Base-by-base conservation (phyloP, 2,113 vertebrate genomes). In the Bubo scandiacus region DNA sequence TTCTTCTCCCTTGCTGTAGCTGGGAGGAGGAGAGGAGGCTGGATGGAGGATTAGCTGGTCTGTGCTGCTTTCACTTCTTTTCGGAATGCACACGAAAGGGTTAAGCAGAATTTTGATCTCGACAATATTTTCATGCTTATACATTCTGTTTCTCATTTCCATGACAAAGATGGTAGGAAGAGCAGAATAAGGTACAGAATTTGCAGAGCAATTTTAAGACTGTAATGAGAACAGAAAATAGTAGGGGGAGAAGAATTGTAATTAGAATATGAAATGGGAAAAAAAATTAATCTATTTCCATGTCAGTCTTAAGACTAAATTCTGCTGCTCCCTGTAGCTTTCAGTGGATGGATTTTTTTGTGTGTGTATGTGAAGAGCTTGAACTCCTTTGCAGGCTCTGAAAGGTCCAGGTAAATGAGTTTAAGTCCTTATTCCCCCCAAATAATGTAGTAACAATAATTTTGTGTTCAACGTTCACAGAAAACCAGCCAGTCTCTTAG, bases 121-220 rank as follows among this genome's bases (percentile, higher is more conserved):
- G 94, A 97, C 87, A 96, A 94, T 98, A 98, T 95, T 94, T 98
- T 97, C 95, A 75, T 97, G 97, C 97, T 98, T 98, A 96, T 97
- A 97, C 96, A 97, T 97, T 98, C 97, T 96, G 97, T 96, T 98
- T 97, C 98, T 98, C 97, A 98, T 98, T 98, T 98, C 98, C 98
- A 98, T 98, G 98, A 98, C 97, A 98, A 98, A 98, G 98, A 98
- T 98, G 97, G 96, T 97, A 97, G 97, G 97, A 98, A 98, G 97
- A 97, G 97, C 94, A 98, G 98, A 98, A 98, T 98, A 97, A 98
- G 97, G 97, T 96, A 92, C 94, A 97, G 96, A 97, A 98, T 97
- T 97, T 97, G 96, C 97, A 97, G 97, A 97, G 98, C 98, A 98
- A 98, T 98, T 98, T 98, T 97, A 97, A 97, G 97, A 96, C 97